phyloP scores from a whole-genome alignment of 2,797 vertebrate genomes.

The Muraenolepis orangiensis region DNA sequence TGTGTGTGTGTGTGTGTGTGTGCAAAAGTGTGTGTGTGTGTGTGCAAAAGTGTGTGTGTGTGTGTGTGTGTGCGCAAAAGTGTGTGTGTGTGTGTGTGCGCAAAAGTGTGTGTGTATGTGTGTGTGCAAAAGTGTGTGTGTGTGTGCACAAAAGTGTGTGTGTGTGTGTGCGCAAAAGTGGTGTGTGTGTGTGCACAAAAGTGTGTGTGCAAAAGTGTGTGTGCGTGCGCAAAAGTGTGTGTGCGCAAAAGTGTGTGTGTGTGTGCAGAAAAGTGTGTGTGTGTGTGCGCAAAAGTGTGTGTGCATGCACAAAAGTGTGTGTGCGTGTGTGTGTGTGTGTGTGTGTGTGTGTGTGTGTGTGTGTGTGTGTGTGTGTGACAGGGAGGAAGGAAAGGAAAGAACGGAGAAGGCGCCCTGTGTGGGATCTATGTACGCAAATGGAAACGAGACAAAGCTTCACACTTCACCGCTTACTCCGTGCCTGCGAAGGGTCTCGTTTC shows the following conservation, averaged over 20 bases:
- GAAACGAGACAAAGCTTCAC: constrained; percentile 31
- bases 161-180: too few relatives aligned
- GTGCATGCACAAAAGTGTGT: background rate
- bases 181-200: background rate
- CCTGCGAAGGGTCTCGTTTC: constrained; percentile 42
- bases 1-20: background rate
- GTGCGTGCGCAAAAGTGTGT: background rate
- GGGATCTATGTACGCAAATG: constrained; percentile 15
- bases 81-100: background rate
- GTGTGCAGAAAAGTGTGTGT: constrained; percentile 19
- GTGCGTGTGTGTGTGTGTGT: background rate
- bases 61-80: background rate
- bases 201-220: background rate
- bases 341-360: constrained; percentile 8
- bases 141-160: too few relatives aligned
- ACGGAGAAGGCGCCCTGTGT: background rate
- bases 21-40: background rate
- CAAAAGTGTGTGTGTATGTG: too few relatives aligned
- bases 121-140: too few relatives aligned
- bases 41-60: background rate
- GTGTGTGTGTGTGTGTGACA: constrained; percentile 11
- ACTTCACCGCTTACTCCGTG: constrained; percentile 32
- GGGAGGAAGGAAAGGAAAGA: too few relatives aligned
- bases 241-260: constrained; percentile 10
- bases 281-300: too few relatives aligned